These are phyloP conservation scores for Ramphastos sulfuratus DNA, from an alignment of 2,113 vertebrate genomes.

Conservation along the genomic window DNA sequence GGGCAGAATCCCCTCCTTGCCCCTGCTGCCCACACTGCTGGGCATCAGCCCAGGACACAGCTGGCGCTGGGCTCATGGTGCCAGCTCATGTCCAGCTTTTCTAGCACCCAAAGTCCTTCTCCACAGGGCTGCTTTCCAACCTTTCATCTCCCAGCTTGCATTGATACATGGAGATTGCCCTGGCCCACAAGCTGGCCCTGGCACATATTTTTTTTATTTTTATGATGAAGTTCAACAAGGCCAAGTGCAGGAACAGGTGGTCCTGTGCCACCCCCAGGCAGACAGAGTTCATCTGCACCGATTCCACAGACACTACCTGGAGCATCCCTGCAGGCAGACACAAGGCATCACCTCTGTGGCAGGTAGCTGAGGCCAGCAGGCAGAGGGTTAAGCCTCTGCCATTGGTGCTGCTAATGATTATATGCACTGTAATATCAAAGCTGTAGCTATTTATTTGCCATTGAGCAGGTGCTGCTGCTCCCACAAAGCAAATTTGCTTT, in stretches of 20 bases:
- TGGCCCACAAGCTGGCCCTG: too few species aligned
- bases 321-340: not conserved
- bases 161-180: too few species aligned
- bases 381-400: conserved; percentile 39
- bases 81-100: too few species aligned
- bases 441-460: conserved; percentile 60
- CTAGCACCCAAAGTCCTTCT: too few species aligned
- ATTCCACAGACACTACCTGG: not conserved
- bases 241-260: not conserved
- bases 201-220: too few species aligned
- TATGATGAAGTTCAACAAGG: too few species aligned
- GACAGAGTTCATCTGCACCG: not conserved
- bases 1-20: too few species aligned
- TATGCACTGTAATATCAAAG: conserved; percentile 54
- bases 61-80: too few species aligned
- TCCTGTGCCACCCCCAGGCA: not conserved
- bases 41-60: too few species aligned
- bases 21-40: too few species aligned
- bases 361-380: not conserved
- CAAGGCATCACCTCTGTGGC: not conserved
- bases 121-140: too few species aligned
- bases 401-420: conserved; percentile 50
- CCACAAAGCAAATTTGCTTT: conserved; percentile 75
- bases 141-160: too few species aligned
- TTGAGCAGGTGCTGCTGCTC: conserved; percentile 70